Conservation (phyloP, 1,140 invertebrate species). For the Calliopsis andreniformis region DNA sequence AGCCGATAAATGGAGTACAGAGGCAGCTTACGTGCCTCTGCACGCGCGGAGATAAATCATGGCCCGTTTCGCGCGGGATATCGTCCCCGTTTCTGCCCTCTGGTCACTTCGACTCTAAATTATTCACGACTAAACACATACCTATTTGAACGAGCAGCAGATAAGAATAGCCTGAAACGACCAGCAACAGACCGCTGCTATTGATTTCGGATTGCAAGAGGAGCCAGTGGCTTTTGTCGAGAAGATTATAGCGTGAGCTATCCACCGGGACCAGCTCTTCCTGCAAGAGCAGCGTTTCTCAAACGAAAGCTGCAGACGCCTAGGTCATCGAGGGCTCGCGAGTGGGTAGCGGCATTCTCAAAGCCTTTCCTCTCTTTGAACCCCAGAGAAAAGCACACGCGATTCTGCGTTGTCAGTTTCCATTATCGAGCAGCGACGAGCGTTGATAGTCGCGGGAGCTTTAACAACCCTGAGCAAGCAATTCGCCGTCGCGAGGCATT, state of each 20-base stretch:
- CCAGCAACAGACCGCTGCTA: conserved; percentile 69
- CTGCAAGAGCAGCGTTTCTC: conserved; percentile 26
- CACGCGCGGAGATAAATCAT: neutral
- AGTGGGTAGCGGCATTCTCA: too few species aligned
- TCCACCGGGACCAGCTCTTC: conserved; percentile 7
- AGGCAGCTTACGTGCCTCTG: neutral
- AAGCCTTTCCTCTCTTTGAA: neutral
- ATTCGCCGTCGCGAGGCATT: too few species aligned
- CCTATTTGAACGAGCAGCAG: conserved; percentile 6
- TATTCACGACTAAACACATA: neutral
- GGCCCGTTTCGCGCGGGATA: neutral
- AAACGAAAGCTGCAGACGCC: neutral
- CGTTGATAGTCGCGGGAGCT: too few species aligned
- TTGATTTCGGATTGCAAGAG: conserved; percentile 72
- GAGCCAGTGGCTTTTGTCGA: conserved; percentile 69
- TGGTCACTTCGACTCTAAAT: neutral
- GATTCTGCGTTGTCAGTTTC: too few species aligned
- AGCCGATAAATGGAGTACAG: conserved; percentile 16
- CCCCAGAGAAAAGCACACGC: neutral
- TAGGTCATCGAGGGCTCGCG: neutral
- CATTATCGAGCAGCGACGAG: too few species aligned
- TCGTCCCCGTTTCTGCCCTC: neutral
- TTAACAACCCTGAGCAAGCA: too few species aligned
- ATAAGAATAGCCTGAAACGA: neutral
- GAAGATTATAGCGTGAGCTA: conserved; percentile 67